phyloP scores from a whole-genome alignment of 2,113 vertebrate genomes.

The Tenebrosternarchus preto region DNA sequence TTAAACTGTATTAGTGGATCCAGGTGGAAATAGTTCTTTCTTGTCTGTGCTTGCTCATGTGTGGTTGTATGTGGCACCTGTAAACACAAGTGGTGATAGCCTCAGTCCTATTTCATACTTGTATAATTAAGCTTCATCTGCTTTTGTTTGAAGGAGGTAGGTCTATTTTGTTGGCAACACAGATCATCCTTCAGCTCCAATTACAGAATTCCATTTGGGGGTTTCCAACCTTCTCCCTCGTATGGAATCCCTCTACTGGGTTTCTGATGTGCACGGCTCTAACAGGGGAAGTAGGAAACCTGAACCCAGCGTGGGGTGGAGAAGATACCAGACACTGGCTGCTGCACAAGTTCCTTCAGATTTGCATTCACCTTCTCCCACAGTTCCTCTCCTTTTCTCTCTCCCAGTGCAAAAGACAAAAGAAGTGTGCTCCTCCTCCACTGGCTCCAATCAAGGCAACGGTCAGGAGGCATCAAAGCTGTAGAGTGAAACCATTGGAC shows the following conservation, averaged over 20 bases:
- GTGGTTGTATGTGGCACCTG: conserved; percentile 44
- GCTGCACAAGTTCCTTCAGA: conserved; percentile 22
- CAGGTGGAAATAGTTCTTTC: conserved; percentile 27
- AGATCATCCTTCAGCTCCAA: conserved; percentile 32
- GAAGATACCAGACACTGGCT: conserved; percentile 41
- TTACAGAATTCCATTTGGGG: conserved; percentile 52
- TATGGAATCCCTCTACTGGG: conserved; percentile 14
- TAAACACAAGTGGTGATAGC: conserved; percentile 53
- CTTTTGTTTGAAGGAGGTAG: conserved; percentile 68
- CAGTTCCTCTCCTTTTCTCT: conserved; percentile 12
- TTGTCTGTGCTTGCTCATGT: conserved; percentile 34
- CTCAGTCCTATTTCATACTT: conserved; percentile 38
- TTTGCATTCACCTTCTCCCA: conserved; percentile 18
- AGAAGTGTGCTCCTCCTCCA: conserved; percentile 41
- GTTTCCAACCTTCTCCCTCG: conserved; percentile 27
- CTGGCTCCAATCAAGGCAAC: conserved; percentile 57
- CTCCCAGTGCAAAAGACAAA: conserved; percentile 42
- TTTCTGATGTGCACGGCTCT: conserved; percentile 60
- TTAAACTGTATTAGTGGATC: conserved; percentile 24
- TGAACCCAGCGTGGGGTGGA: conserved; percentile 39
- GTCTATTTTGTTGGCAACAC: conserved; percentile 67
- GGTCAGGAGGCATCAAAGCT: conserved; percentile 77
- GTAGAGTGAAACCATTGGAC: conserved; percentile 50
- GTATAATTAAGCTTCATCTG: conserved; percentile 33
- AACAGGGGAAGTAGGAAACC: conserved; percentile 55